These are phyloP conservation scores for Monochamus alternatus DNA, from an alignment of 2,888 invertebrate species.

Conservation along the genomic window DNA sequence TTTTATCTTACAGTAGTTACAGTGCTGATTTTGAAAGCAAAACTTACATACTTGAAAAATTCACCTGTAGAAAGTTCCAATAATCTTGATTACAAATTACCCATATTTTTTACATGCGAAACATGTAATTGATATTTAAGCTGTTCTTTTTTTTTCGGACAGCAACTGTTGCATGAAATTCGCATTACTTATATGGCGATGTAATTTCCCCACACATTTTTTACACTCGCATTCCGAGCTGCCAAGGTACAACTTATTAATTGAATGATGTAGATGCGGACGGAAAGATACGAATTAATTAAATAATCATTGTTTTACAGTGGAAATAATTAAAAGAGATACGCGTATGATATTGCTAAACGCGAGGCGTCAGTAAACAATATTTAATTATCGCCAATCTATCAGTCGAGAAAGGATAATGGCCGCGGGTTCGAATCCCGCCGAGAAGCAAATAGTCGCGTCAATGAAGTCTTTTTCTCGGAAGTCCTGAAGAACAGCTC, in stretches of 20 bases:
- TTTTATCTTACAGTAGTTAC: too few relatives aligned
- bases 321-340: conserved; percentile 7
- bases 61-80: too few relatives aligned
- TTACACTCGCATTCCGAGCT: background rate
- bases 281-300: conserved; percentile 1
- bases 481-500: too few relatives aligned
- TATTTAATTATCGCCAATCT: conserved; percentile 21
- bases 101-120: background rate
- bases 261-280: background rate
- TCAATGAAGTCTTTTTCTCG: too few relatives aligned
- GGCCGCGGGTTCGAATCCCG: background rate
- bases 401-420: conserved; percentile 19
- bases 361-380: conserved; percentile 3
- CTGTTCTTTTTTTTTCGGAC: too few relatives aligned
- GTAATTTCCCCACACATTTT: conserved; percentile 8
- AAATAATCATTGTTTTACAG: conserved; percentile 11
- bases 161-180: background rate
- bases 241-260: background rate
- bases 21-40: too few relatives aligned
- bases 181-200: background rate
- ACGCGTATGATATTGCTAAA: conserved; percentile 8
- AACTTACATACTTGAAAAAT: too few relatives aligned
- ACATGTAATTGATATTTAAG: too few relatives aligned
- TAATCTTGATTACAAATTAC: too few relatives aligned
- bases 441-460: background rate